A percentile compares a stretch with the other conserved stretches of the same genome.
Conservation (phyloP, 2,113 vertebrate species). For the Laticauda colubrina region DNA sequence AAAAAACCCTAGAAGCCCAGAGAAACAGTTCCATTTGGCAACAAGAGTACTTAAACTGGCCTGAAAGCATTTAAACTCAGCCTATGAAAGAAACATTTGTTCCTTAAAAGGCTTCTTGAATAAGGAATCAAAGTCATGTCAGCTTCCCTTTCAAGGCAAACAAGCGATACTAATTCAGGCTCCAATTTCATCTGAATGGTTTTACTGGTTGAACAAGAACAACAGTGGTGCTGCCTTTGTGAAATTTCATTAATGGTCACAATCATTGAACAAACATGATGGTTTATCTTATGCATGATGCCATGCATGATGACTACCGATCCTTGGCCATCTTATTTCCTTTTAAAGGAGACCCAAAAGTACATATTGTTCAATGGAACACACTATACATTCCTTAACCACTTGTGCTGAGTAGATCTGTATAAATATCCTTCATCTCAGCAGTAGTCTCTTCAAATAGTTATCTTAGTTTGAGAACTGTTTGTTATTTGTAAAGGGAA, state of each 20-base stretch:
- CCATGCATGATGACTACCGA: slow-evolving; percentile 53
- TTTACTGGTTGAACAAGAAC: slow-evolving; percentile 52
- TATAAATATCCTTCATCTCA: slow-evolving; percentile 80
- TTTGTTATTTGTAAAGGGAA: slow-evolving; percentile 45
- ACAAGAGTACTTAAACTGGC: slow-evolving; percentile 24
- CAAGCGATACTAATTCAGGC: slow-evolving; percentile 43
- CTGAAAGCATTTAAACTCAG: slow-evolving; percentile 37
- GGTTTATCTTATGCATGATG: slow-evolving; percentile 44
- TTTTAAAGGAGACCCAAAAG: slow-evolving; percentile 60
- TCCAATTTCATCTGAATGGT: slow-evolving; percentile 36
- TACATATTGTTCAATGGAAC: slow-evolving; percentile 59
- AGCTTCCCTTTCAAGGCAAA: slow-evolving; percentile 43
- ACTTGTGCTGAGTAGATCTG: slow-evolving; percentile 64
- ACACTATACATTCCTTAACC: slow-evolving; percentile 57
- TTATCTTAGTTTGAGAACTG: slow-evolving; percentile 63
- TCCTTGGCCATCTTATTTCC: slow-evolving; percentile 52
- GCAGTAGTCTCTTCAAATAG: slow-evolving; percentile 71
- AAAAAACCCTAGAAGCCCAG: background rate
- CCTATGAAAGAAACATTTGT: background rate
- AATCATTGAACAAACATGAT: slow-evolving; percentile 54
- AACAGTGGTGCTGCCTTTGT: slow-evolving; percentile 47
- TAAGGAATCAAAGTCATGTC: slow-evolving; percentile 23
- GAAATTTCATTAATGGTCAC: slow-evolving; percentile 39
- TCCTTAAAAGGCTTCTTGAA: slow-evolving; percentile 19
- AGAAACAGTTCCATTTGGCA: slow-evolving; percentile 32